These are phyloP conservation scores for Rana temporaria DNA, from an alignment of 2,113 vertebrate species.

Conservation along the genomic window DNA sequence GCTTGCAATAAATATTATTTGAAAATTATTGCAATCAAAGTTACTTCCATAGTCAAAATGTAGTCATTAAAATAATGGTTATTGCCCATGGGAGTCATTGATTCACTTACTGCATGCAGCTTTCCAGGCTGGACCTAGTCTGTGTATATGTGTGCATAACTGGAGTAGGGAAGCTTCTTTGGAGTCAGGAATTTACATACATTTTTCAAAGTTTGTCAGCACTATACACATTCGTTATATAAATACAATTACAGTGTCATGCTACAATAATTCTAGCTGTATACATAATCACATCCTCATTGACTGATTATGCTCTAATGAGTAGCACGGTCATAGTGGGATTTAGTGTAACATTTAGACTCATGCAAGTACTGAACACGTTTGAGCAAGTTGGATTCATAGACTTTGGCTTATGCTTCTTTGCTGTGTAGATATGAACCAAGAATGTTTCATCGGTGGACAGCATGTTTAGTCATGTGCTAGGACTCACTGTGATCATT, in stretches of 20 bases:
- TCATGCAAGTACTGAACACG: slow-evolving; percentile 34
- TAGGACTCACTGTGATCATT: not conserved
- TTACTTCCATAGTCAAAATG: too few relatives aligned
- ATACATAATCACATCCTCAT: not conserved
- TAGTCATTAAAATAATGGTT: too few relatives aligned
- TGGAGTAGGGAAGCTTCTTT: too few relatives aligned
- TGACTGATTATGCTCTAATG: not conserved
- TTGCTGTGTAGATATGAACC: slow-evolving; percentile 31
- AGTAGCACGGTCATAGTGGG: not conserved
- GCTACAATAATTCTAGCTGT: not conserved
- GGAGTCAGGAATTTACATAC: too few relatives aligned
- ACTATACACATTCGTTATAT: not conserved
- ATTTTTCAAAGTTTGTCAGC: too few relatives aligned
- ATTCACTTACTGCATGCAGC: too few relatives aligned
- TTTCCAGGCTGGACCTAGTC: too few relatives aligned
- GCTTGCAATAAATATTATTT: too few relatives aligned
- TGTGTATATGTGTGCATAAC: too few relatives aligned
- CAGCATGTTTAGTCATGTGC: slow-evolving; percentile 42
- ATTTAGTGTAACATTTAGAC: slow-evolving; percentile 9
- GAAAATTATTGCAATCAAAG: too few relatives aligned
- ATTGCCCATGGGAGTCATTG: too few relatives aligned
- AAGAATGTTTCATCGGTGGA: slow-evolving; percentile 18
- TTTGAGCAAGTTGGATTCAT: slow-evolving; percentile 36
- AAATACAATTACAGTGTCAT: not conserved
- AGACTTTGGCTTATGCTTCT: not conserved